Conservation (phyloP, 2,888 invertebrate species). For the Morpho deidamia region DNA sequence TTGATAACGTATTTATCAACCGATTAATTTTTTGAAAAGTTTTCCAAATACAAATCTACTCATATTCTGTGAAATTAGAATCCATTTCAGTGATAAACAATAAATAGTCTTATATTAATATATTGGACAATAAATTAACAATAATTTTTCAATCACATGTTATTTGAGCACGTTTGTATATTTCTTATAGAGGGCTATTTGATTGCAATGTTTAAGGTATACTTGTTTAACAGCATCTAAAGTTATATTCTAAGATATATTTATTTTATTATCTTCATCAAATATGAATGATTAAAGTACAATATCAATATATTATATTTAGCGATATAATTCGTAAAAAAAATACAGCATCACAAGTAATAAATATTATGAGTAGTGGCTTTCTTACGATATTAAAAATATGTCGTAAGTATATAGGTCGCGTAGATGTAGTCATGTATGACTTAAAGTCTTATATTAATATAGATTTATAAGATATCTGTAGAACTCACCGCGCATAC, state of each 20-base stretch:
- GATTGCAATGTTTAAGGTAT: too few species aligned
- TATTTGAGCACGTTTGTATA: constrained; percentile 24
- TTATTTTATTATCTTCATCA: constrained; percentile 16
- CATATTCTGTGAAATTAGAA: background rate
- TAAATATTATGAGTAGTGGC: background rate
- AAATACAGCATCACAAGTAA: too few species aligned
- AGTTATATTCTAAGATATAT: too few species aligned
- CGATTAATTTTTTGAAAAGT: too few species aligned
- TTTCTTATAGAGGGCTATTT: constrained; percentile 15
- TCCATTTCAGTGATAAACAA: background rate
- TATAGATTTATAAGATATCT: too few species aligned
- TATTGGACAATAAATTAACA: constrained; percentile 18
- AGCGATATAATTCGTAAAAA: too few species aligned
- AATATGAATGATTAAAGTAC: constrained; percentile 30
- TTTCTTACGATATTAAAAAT: background rate
- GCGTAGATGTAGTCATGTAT: too few species aligned
- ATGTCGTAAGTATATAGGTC: too few species aligned
- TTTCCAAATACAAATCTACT: background rate
- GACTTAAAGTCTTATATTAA: too few species aligned
- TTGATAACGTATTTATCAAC: too few species aligned
- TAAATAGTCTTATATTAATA: constrained; percentile 2
- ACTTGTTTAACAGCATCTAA: too few species aligned
- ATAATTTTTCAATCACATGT: constrained; percentile 24
- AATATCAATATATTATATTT: too few species aligned
- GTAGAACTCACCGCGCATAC: background rate